Evolutionary conservation across 1,140 invertebrate species (phyloP).

Genomic region (Drosophila rufa): DNA sequence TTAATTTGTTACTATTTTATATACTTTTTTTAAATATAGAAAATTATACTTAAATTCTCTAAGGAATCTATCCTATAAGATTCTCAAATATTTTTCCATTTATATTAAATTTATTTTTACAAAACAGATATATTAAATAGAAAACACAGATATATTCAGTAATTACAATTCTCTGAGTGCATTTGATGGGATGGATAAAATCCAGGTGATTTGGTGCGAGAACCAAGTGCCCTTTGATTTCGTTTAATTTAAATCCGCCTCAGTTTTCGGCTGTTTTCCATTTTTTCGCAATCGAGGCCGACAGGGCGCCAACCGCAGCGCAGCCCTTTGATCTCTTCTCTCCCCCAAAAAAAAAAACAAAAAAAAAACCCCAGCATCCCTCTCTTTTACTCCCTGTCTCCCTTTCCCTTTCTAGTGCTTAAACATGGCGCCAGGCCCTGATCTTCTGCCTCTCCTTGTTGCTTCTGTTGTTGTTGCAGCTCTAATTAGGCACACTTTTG

Average conservation of each 20-base stretch:
- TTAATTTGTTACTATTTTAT: too few relatives aligned
- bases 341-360: conserved; percentile 10
- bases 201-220: conserved; percentile 19
- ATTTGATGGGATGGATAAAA: conserved; percentile 33
- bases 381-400: conserved; percentile 4
- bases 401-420: conserved; percentile 44
- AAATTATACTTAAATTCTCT: too few relatives aligned
- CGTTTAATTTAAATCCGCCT: conserved; percentile 18
- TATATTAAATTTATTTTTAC: too few relatives aligned
- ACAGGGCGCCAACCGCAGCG: conserved; percentile 56
- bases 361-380: background rate
- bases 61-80: too few relatives aligned
- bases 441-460: conserved; percentile 26
- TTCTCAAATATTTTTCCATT: too few relatives aligned
- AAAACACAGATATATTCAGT: too few relatives aligned
- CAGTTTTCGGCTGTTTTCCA: conserved; percentile 27
- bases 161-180: conserved; percentile 1
- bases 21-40: too few relatives aligned
- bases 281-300: conserved; percentile 67
- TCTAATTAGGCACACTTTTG: conserved; percentile 79
- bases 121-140: too few relatives aligned
- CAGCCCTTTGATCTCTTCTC: conserved; percentile 72
- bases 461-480: conserved; percentile 58
- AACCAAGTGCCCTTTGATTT: conserved; percentile 36
- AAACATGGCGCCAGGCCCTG: conserved; percentile 68